Conservation (phyloP, 2,797 vertebrate genomes). For the Ambastaia sidthimunki region DNA sequence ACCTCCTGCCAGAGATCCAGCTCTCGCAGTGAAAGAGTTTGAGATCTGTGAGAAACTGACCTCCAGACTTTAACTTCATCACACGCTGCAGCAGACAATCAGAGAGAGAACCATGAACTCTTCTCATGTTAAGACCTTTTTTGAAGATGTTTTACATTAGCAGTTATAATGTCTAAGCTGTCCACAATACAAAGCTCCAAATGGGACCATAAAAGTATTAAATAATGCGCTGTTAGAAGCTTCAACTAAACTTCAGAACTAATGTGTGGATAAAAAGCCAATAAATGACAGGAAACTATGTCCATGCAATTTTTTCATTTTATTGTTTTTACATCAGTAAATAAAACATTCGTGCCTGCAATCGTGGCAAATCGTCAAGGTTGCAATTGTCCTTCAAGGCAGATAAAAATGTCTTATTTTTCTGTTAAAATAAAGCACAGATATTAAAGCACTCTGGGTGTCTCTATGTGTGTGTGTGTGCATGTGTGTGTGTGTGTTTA, state of each 20-base stretch:
- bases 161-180: too few species aligned
- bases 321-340: conserved; percentile 59
- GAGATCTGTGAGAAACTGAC: conserved; percentile 81
- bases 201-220: too few species aligned
- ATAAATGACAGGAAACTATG: conserved; percentile 43
- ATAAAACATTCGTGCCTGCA: conserved; percentile 57
- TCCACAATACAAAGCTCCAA: too few species aligned
- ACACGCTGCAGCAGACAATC: too few species aligned
- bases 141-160: too few species aligned
- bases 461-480: too few species aligned
- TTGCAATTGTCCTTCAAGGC: conserved; percentile 16
- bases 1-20: conserved; percentile 70
- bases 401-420: conserved; percentile 4
- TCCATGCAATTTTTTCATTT: conserved; percentile 49
- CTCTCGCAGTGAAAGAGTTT: conserved; percentile 80
- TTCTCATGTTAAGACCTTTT: too few species aligned
- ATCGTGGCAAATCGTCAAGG: conserved; percentile 5
- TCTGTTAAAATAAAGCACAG: conserved; percentile 24
- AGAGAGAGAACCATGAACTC: too few species aligned
- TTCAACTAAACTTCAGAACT: neutral
- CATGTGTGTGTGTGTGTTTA: neutral
- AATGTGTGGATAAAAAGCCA: neutral
- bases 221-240: neutral
- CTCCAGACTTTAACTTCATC: conserved; percentile 68
- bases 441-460: neutral